These are phyloP conservation scores for Amphimedon queenslandica DNA, from an alignment of 37 sponge, comb jelly and placozoan species.

Conservation along the genomic window DNA sequence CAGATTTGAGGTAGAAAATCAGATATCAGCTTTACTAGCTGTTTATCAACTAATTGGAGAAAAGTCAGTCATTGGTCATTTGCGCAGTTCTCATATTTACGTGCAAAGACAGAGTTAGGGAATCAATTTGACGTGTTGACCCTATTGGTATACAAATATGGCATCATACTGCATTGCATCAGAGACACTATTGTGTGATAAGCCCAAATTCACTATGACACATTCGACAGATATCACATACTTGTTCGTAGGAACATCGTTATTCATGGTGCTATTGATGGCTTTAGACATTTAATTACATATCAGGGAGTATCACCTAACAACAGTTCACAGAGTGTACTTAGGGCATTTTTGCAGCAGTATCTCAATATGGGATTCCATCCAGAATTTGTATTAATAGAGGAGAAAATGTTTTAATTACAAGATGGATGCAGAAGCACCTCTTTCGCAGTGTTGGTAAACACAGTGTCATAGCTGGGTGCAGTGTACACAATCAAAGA, in stretches of 20 bases:
- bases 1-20: no score
- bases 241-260: background rate
- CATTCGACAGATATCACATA: no score
- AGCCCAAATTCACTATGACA: no score
- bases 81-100: no score
- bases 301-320: conserved; percentile 26
- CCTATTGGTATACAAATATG: no score
- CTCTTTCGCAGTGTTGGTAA: background rate
- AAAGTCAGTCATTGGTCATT: no score
- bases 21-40: no score
- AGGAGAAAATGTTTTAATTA: conserved; percentile 42
- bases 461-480: conserved; percentile 25
- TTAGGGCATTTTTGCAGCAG: conserved; percentile 18
- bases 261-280: conserved; percentile 50
- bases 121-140: no score
- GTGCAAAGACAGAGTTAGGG: no score
- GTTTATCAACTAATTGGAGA: no score
- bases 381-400: conserved; percentile 17
- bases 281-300: conserved; percentile 24
- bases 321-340: conserved; percentile 40
- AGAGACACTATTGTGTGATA: no score
- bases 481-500: conserved; percentile 53
- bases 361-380: conserved; percentile 25
- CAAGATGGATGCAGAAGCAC: background rate
- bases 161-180: no score